Percentiles rank a stretch among this genome's conserved stretches.
These are phyloP conservation scores for Troides helena DNA, from an alignment of 2,888 invertebrate species.

Conservation along the genomic window DNA sequence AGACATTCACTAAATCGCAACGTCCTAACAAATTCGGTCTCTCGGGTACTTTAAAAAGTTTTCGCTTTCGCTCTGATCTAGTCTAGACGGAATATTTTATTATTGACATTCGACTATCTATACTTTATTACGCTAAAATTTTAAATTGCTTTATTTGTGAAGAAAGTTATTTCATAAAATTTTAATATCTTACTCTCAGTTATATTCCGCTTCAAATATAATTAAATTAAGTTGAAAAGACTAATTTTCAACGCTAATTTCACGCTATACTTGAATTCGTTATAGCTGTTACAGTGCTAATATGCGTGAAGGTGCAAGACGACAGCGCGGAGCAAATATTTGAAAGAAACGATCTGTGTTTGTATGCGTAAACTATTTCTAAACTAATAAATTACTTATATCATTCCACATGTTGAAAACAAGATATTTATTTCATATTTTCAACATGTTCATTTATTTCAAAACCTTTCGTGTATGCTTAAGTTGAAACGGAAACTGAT, in stretches of 20 bases:
- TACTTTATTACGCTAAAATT: slow-evolving; percentile 12
- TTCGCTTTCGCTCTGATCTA: slow-evolving; percentile 49
- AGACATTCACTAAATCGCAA: slow-evolving; percentile 56
- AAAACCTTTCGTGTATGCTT: too few species aligned
- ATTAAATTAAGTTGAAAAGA: slow-evolving; percentile 34
- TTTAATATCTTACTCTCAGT: slow-evolving; percentile 12
- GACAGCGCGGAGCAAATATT: slow-evolving; percentile 27
- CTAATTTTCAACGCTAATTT: slow-evolving; percentile 62
- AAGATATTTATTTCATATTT: too few species aligned
- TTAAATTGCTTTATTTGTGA: neutral
- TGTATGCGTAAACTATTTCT: slow-evolving; percentile 1
- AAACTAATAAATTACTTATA: slow-evolving; percentile 3
- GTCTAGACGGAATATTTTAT: slow-evolving; percentile 62
- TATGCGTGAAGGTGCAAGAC: slow-evolving; percentile 52
- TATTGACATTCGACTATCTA: slow-evolving; percentile 35
- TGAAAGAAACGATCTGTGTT: slow-evolving; percentile 9
- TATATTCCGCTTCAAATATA: slow-evolving; percentile 12
- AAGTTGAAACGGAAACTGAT: too few species aligned
- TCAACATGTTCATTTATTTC: too few species aligned
- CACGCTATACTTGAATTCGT: slow-evolving; percentile 49
- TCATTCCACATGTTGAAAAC: neutral
- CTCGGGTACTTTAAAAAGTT: slow-evolving; percentile 63
- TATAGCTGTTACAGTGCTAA: slow-evolving; percentile 49
- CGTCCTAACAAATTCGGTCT: slow-evolving; percentile 67
- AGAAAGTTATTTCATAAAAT: neutral